phyloP scores from a whole-genome alignment of 1,140 invertebrate species.

The Philotrypesis tridentata region DNA sequence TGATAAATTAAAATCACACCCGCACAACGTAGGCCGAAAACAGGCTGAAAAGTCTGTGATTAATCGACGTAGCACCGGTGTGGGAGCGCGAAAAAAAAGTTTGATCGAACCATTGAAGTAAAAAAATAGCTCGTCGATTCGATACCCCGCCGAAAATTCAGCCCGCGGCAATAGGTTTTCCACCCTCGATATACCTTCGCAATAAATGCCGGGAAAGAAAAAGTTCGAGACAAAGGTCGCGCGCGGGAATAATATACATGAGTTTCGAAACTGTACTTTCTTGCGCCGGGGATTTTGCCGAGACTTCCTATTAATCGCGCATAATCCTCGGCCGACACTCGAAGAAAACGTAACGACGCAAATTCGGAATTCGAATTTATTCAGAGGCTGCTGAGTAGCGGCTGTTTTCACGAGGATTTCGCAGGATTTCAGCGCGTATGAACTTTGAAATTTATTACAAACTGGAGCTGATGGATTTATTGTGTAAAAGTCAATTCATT shows the following conservation, averaged over 20 bases:
- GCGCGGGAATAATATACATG: not conserved
- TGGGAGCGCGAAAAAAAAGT: not conserved
- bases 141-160: not conserved
- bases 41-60: conserved; percentile 4
- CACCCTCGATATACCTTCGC: not conserved
- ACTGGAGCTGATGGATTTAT: no score
- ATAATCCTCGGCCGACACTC: conserved; percentile 4
- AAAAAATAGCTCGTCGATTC: not conserved
- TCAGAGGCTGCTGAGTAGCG: not conserved
- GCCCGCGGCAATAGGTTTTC: not conserved
- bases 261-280: not conserved
- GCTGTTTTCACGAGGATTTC: not conserved
- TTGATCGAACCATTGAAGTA: conserved; percentile 22
- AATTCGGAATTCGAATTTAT: conserved; percentile 8
- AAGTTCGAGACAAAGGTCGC: conserved; percentile 9
- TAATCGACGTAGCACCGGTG: not conserved
- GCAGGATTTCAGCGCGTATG: no score
- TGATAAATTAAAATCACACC: conserved; percentile 27
- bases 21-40: not conserved
- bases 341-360: not conserved
- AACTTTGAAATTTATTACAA: no score
- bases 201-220: not conserved
- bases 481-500: no score
- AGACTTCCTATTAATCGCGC: conserved; percentile 29
- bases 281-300: not conserved